Percentiles rank a stretch among this genome's conserved stretches.
These are phyloP conservation scores for Cherax quadricarinatus DNA, from an alignment of 1,140 invertebrate genomes.

Conservation along the genomic window DNA sequence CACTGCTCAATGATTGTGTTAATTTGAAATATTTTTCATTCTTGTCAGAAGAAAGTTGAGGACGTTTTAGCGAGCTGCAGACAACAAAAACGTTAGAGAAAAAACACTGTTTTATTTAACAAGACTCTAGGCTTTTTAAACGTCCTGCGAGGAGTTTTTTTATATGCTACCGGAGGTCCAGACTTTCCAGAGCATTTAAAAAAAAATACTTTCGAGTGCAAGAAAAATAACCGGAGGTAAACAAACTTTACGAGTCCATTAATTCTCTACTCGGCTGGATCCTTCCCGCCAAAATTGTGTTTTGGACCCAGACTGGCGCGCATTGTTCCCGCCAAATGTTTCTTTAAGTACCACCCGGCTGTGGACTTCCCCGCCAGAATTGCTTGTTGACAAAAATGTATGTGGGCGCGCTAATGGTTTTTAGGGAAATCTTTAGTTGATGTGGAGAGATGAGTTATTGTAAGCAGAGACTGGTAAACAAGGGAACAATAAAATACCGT, in stretches of 20 bases:
- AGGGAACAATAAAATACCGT: too few relatives aligned
- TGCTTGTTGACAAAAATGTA: background rate
- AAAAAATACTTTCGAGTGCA: background rate
- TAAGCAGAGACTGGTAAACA: too few relatives aligned
- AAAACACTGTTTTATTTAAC: background rate
- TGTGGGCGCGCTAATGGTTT: background rate
- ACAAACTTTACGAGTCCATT: constrained; percentile 21
- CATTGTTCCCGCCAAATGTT: background rate
- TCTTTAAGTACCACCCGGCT: background rate
- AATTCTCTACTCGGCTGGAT: background rate
- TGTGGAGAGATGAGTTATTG: too few relatives aligned
- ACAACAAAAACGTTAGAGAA: too few relatives aligned
- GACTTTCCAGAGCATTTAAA: constrained; percentile 9
- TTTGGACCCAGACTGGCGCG: background rate
- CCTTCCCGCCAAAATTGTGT: background rate
- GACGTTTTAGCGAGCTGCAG: too few relatives aligned
- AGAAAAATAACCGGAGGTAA: constrained; percentile 30
- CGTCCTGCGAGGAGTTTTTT: too few relatives aligned
- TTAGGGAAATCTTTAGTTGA: too few relatives aligned
- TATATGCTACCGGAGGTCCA: background rate
- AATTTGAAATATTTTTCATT: too few relatives aligned
- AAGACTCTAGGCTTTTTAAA: background rate
- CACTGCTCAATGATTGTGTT: too few relatives aligned
- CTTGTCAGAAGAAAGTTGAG: too few relatives aligned
- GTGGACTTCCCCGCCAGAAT: background rate